Base-by-base conservation (phyloP, 2,888 invertebrate genomes). In the Dicyrtomina minuta region DNA sequence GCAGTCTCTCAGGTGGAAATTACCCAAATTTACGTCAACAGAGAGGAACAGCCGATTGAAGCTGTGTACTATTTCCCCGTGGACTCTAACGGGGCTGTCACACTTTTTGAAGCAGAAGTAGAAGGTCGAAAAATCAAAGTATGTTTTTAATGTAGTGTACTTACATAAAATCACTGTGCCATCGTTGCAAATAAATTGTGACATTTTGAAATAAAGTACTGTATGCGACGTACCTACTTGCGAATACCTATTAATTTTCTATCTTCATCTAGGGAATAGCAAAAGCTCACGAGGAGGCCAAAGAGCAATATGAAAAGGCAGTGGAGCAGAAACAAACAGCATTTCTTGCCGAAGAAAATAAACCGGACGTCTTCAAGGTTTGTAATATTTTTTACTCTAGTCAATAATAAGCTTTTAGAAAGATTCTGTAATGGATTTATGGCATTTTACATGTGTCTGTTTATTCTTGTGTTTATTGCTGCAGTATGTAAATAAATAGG, bases 351-450 rank as follows among this genome's bases (percentile, higher is more conserved):
- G 74, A 74, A 53, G 73, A 76, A 53, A 74, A 70, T 22, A 77
- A 78, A 58, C 68, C 75, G 1, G 77, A 78, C 33, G 72, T 78
- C 46, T 77, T 78, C 53, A 73, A 78, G 68, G 76, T 75, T n/a
- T n/a, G n/a, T n/a, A n/a, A n/a, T n/a, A n/a, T n/a, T n/a, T n/a
- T n/a, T n/a, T n/a, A n/a, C n/a, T n/a, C n/a, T n/a, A n/a, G n/a
- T n/a, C n/a, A n/a, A n/a, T n/a, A n/a, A n/a, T n/a, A n/a, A n/a
- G n/a, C n/a, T n/a, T n/a, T n/a, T n/a, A n/a, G n/a, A n/a, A n/a
- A n/a, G n/a, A n/a, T n/a, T n/a, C n/a, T n/a, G n/a, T n/a, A n/a
- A n/a, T n/a, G n/a, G n/a, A n/a, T n/a, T n/a, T n/a, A n/a, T n/a
- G n/a, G n/a, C n/a, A n/a, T n/a, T n/a, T n/a, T n/a, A n/a, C n/a